Evolutionary conservation across 2,888 invertebrate species (phyloP), one percentile per base, ranked within the genome.

Genomic region (Spodoptera exigua): DNA sequence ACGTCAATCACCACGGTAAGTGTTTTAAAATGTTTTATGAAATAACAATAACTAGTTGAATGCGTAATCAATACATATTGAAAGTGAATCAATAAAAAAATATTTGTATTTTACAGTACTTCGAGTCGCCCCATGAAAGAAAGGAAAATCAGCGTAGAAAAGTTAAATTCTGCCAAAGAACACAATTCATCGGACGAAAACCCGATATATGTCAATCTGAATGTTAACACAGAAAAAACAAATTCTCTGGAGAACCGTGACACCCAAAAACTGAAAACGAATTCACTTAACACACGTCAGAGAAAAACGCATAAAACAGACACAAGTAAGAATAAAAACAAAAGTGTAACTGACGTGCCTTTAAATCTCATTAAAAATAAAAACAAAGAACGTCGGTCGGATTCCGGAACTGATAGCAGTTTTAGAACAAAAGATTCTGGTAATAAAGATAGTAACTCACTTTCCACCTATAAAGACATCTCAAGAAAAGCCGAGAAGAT

Each of bases 191-290:
- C 70, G 9, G 81, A 80, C 18, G 72, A 76, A 39, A 65, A 69
- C 51, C 84, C 85, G 16, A 63, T 84, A 43, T 89, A 89, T 58
- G 80, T 76, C 5, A 88, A 89, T 74, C 57, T 87, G 11, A 75
- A 76, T 13, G 59, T 53, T 16, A 69, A 74, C 40, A 61, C 62
- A 3, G 57, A 76, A 62, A 74, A 70, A 49, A 32, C 40, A 1
- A 55, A 69, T 21, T 52, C 18, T 0, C 45, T 49, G 11, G 54
- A 57, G 32, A 58, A 43, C 12, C 34, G 47, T 39, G 46, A 45
- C 9, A 56, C 3, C 1, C 18, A 44, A 18, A 77, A 70, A 52
- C 32, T 44, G 18, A 67, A 54, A 32, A 53, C 36, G 17, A 61
- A 46, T 48, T 57, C 64, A 3, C 21, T 53, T 5, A 52, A 41